These are phyloP conservation scores for Poeciliopsis paucimaculata DNA, from an alignment of 2,797 vertebrate species.

Conservation along the genomic window DNA sequence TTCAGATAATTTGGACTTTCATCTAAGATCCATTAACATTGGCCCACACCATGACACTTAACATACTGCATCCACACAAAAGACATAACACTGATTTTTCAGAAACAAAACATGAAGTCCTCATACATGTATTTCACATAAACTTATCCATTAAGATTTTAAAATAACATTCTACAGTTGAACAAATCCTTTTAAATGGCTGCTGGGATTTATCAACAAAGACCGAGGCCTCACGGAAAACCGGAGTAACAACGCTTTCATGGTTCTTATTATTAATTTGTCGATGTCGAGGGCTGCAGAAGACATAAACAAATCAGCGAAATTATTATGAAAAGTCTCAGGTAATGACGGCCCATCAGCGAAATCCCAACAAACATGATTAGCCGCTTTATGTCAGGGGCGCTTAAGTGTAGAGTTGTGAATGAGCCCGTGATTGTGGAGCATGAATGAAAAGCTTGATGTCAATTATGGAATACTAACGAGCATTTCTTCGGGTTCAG, in stretches of 20 bases:
- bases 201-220: background rate
- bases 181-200: background rate
- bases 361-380: constrained; percentile 11
- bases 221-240: background rate
- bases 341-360: background rate
- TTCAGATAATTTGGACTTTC: background rate
- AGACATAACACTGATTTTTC: background rate
- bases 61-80: background rate
- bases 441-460: constrained; percentile 10
- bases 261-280: background rate
- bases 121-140: background rate
- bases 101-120: background rate
- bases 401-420: background rate
- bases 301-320: background rate
- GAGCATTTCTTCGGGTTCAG: background rate
- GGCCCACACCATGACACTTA: background rate
- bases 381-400: background rate
- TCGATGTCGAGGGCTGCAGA: background rate
- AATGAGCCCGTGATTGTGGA: constrained; percentile 8
- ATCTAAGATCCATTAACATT: background rate
- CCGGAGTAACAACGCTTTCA: no score
- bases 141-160: background rate
- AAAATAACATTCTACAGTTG: background rate
- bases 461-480: background rate
- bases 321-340: background rate